These are phyloP conservation scores for Automeris io DNA, from an alignment of 2,888 invertebrate species.

Conservation along the genomic window DNA sequence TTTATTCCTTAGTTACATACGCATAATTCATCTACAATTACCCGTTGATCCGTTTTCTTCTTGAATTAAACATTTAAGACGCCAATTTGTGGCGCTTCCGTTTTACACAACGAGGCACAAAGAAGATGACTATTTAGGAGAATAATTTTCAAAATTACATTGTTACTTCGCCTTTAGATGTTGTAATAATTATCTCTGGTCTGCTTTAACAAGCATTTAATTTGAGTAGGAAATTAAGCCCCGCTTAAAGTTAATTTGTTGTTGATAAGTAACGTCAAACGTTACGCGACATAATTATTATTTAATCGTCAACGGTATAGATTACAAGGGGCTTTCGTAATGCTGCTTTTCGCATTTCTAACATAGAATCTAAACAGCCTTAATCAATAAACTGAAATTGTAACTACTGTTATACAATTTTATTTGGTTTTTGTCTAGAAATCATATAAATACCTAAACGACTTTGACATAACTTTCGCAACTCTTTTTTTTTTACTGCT, in stretches of 20 bases:
- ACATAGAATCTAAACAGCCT: no score
- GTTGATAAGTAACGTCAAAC: conserved; percentile 36
- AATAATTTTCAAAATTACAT: conserved; percentile 68
- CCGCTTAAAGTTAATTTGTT: conserved; percentile 44
- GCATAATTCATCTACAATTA: conserved; percentile 50
- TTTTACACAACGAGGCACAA: conserved; percentile 49
- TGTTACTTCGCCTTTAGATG: conserved; percentile 64
- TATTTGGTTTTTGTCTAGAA: no score
- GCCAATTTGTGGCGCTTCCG: conserved; percentile 65
- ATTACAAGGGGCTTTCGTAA: no score
- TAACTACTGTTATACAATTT: no score
- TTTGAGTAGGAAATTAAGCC: conserved; percentile 56
- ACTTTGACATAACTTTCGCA: no score
- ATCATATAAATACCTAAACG: no score
- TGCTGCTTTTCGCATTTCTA: no score
- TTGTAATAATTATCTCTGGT: conserved; percentile 66
- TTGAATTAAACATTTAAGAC: conserved; percentile 64
- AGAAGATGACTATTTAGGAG: conserved; percentile 56
- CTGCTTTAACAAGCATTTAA: conserved; percentile 64
- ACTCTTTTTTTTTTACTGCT: no score
- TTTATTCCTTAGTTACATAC: conserved; percentile 17
- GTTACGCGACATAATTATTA: conserved; percentile 33
- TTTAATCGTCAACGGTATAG: conserved; percentile 21
- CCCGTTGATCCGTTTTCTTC: conserved; percentile 59
- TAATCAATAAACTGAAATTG: no score